Conservation (phyloP, 2,888 invertebrate genomes). For the Macrosoma leucophasiata region DNA sequence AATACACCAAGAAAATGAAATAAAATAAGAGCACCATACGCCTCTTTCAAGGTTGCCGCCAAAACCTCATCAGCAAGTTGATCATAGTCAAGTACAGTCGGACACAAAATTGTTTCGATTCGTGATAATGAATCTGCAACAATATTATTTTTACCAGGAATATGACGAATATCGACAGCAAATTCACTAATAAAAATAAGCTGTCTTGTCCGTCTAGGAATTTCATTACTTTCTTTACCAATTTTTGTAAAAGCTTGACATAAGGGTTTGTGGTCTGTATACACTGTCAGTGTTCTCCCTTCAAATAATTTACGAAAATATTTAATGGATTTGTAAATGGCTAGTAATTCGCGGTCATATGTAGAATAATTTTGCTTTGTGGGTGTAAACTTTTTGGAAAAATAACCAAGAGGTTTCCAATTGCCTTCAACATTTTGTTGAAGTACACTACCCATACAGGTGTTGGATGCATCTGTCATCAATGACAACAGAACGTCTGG, state of each 20-base stretch:
- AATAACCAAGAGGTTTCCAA: constrained; percentile 18
- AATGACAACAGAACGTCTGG: background rate
- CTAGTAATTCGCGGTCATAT: constrained; percentile 19
- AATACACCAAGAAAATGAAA: no score
- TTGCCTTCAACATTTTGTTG: constrained; percentile 1
- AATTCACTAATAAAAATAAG: constrained; percentile 15
- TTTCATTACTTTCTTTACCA: constrained; percentile 1
- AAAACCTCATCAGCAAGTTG: no score
- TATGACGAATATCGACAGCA: constrained; percentile 7
- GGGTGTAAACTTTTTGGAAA: constrained; percentile 14
- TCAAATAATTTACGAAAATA: constrained; percentile 13
- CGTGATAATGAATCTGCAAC: constrained; percentile 18
- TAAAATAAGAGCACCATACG: no score
- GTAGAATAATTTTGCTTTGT: constrained; percentile 13
- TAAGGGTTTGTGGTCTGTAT: constrained; percentile 13
- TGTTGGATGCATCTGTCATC: constrained; percentile 10
- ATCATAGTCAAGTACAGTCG: constrained; percentile 1
- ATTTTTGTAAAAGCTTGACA: constrained; percentile 6
- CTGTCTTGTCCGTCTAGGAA: constrained; percentile 10
- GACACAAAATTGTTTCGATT: constrained; percentile 11
- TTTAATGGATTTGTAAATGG: constrained; percentile 15
- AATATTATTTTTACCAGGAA: constrained; percentile 3
- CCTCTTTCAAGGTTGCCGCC: no score
- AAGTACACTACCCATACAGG: constrained; percentile 8
- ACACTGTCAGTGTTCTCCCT: constrained; percentile 9